Base-by-base conservation (phyloP, 2,113 vertebrate species). In the Orycteropus afer region DNA sequence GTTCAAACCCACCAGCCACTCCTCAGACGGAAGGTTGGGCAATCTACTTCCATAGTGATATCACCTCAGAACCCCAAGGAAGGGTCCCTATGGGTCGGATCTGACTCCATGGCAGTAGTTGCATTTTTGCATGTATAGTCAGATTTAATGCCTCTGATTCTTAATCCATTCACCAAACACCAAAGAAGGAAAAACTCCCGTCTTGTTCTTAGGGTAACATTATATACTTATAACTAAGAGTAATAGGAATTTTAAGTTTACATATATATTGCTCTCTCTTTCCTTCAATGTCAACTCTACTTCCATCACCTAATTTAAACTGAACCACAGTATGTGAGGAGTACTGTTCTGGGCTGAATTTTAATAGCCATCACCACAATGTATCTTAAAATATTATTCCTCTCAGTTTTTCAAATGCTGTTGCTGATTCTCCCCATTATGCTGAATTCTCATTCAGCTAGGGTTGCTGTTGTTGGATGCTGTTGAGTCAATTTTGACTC, bases 161-260 rank as follows among this genome's bases (percentile, higher is more conserved):
- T 57, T 32, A 40, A 2, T 27, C 32, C 11, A 11, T 5, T 32
- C 67, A 22, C 51, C 5, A 53, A 11, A 37, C n/a, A 25, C n/a
- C 13, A 45, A 29, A 15, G 14, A 59, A 53, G n/a, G 45, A 0
- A 45, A 88, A 69, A 11, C 0, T 20, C 15, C 20, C 7, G 7
- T 79, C 27, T 10, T 29, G 4, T 34, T 2, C 27, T 18, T 57
- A 7, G 34, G 29, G 27, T 1, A 37, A 14, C 20, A 37, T 5
- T 65, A 47, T 1, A 17, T 29, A 69, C 9, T 7, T 0, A 9
- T 22, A 65, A 3, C 25, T 14, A 2, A 1, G 23, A 69, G 37
- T 55, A 76, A 45, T 2, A 89, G n/a, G 4, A 0, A 29, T 5
- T 71, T 89, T 47, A 76, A 15, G 4, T 77, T 55, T 73, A 59